Evolutionary conservation across 2,888 invertebrate genomes (phyloP), one percentile per base, ranked within the genome.

Genomic region (Petrolisthes manimaculis): DNA sequence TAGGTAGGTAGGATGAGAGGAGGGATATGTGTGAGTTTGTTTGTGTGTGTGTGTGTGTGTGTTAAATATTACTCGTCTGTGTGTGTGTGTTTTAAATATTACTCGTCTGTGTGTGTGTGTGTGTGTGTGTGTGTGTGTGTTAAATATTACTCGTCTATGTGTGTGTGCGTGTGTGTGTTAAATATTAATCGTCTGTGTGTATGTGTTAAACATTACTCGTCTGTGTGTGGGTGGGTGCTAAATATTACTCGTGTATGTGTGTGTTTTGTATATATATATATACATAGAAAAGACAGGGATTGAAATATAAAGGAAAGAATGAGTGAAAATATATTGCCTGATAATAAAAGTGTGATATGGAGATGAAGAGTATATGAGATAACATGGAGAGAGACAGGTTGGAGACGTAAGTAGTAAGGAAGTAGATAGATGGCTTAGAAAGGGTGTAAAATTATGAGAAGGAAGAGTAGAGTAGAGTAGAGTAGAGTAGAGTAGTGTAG

Each of bases 71-170:
- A 37, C 51, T 21, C 14, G 37, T 24, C 4, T n/a, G n/a, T 77
- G 37, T 21, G 37, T 77, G 37, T 37, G 18, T 18, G 69, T 18
- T 3, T 18, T 75, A 24, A 21, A 12, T 75, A 37, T 24, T 12
- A 24, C 21, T 75, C n/a, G 12, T 24, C 21, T 75, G 67, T 67
- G 67, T 67, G 67, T 67, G 78, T 80, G 55, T 67, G 67, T 67
- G 67, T 67, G 67, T 67, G 67, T 67, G 12, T 71, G 71, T 71
- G 12, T 71, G 21, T 71, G 21, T 71, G 6, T 71, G 21, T 71
- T 21, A 67, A 4, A 12, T 37, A 37, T 21, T 71, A 71, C 37
- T 37, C 37, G 37, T 37, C 37, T 37, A 37, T 37, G 37, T 37
- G 37, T 37, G 37, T 37, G 37, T 37, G n/a, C n/a, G 37, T 37